Evolutionary conservation across 2,797 vertebrate species (phyloP), one percentile per base, ranked within the genome.

Genomic region (Channallabes apus): DNA sequence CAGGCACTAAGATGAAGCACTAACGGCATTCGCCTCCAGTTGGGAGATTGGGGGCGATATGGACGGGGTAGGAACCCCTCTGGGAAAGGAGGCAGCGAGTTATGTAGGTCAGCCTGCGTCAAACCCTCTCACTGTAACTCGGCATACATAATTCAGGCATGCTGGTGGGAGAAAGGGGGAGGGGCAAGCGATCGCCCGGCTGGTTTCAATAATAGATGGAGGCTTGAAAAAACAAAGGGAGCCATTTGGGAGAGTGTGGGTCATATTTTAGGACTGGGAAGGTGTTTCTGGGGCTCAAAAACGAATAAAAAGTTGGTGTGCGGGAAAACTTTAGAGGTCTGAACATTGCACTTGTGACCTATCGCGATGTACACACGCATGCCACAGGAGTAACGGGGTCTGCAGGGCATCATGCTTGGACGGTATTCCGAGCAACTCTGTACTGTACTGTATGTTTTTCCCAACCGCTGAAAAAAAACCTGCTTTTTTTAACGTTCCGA

Each of bases 201-300:
- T 93, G 92, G 86, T 93, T 95, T 96, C 90, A 95, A 95, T 95
- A 95, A 95, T 95, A 94, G 91, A 95, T 95, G 92, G 89, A 90
- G 91, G 92, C 88, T 61, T 87, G 89, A 88, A 92, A 91, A 89
- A 92, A 90, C 89, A 89, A 89, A 91, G 84, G 89, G 91, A 89
- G 81, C 88, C 85, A 76, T 84, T 88, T 73, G 85, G 79, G 89
- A 91, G 86, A 88, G 82, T 80, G 80, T 15, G 24, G 58, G 77
- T 71, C 76, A 86, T 88, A 51, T 80, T 65, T 69, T 18, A 67
- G 71, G 35, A 18, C 61, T 84, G 29, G 14, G 67, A 86, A 90
- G 92, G 89, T 41, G 64, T 85, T 91, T 41, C 58, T 79, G 32
- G 32, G 24, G 4, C n/a, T 79, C 87, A 71, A 73, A 82, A 88